phyloP scores from a whole-genome alignment of 1,140 invertebrate species.

The Macrostomum lignano region DNA sequence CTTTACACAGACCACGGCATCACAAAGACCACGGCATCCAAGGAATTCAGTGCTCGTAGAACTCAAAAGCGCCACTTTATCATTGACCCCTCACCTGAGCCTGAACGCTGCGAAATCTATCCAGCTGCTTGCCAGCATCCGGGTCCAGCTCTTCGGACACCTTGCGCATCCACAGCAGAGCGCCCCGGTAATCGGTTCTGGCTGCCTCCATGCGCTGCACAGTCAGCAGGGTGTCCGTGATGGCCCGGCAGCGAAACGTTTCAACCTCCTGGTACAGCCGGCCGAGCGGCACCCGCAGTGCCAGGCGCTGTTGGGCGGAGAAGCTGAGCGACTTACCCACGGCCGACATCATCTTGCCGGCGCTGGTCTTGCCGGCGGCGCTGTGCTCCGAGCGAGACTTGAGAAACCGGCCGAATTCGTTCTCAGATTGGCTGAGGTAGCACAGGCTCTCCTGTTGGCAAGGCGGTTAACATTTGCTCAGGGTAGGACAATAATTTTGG shows the following conservation, averaged over 20 bases:
- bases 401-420: constrained; percentile 65
- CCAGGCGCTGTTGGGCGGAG: constrained; percentile 63
- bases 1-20: too few relatives aligned
- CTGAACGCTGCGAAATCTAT: constrained; percentile 62
- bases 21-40: too few relatives aligned
- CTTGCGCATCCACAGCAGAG: constrained; percentile 95
- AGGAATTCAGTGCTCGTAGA: too few relatives aligned
- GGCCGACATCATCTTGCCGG: constrained; percentile 66
- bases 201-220: constrained; percentile 71
- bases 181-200: constrained; percentile 71
- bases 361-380: constrained; percentile 53
- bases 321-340: constrained; percentile 74
- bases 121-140: constrained; percentile 68
- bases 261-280: constrained; percentile 77
- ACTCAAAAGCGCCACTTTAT: too few relatives aligned
- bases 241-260: constrained; percentile 68
- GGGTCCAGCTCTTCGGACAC: constrained; percentile 78
- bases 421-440: constrained; percentile 82
- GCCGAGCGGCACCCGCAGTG: constrained; percentile 51
- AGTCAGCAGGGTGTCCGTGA: constrained; percentile 64
- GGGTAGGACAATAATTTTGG: too few relatives aligned
- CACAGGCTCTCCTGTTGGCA: too few relatives aligned
- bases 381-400: constrained; percentile 78
- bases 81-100: too few relatives aligned
- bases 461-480: too few relatives aligned